Base-by-base conservation (phyloP, 1,140 invertebrate species). In the Chrysomallon squamiferum region DNA sequence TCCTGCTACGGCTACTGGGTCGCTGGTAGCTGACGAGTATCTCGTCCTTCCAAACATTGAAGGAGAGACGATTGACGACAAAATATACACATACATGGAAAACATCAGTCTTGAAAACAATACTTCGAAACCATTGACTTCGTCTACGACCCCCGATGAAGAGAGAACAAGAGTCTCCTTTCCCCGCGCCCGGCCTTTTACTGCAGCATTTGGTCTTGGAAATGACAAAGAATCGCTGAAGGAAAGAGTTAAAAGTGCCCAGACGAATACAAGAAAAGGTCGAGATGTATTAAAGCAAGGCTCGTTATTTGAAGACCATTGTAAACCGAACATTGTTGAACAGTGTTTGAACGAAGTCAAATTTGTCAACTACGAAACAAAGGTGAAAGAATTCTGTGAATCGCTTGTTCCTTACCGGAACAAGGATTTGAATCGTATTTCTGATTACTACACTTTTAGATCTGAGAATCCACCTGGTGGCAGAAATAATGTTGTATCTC, bases 391-490 rank as follows among this genome's bases (percentile, higher is more conserved):
- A 13, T 73, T 68, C 52, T 64, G 43, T 29, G 65, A 69, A 30
- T 60, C 71, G 5, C 33, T 69, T 27, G 52, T 59, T 20, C n/a
- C 29, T 2, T 52, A 50, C 0, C 47, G 67, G 2, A 60, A 60
- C 18, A 49, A 47, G 20, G 60, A 66, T 15, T 59, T 58, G 1
- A 54, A 66, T n/a, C 58, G 38, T 6, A 52, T 64, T 25, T 57
- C 58, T 5, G 73, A 75, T 49, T 75, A 75, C 33, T 75, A 75
- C 35, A 68, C 67, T 2, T 57, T 67, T 25, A 65, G 68, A 25
- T 56, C 72, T 22, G 45, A 62, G 59, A 50, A n/a, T n/a, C n/a
- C n/a, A n/a, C n/a, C n/a, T n/a, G n/a, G n/a, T n/a, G n/a, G n/a
- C n/a, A n/a, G n/a, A n/a, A n/a, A n/a, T n/a, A 38, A 50, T n/a